Evolutionary conservation across 2,113 vertebrate genomes (phyloP), one percentile per base, ranked within the genome.

Genomic region (Ceyx melanurus): DNA sequence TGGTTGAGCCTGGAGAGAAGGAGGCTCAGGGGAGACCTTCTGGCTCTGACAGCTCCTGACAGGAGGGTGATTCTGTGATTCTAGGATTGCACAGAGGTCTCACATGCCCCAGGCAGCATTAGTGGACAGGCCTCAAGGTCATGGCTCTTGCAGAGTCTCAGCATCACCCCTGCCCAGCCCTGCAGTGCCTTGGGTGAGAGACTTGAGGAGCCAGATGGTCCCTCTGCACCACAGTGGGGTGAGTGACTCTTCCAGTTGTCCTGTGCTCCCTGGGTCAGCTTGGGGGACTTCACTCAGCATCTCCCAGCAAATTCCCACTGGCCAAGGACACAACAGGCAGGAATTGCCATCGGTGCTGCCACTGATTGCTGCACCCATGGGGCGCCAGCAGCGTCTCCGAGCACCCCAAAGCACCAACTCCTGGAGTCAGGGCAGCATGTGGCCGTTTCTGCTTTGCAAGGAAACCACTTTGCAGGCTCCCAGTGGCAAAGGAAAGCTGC

Each of bases 371-470:
- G 62, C 33, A 45, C 20, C 46, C 77, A 3, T 0, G 31, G 3
- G 15, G 14, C 13, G n/a, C 8, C 22, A 40, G 51, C 73, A 56
- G 17, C 0, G 0, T 29, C 68, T 45, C 29, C 2, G 0, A 4
- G 40, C 45, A 18, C 56, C 33, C 56, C 73, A 11, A 45, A 67
- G 13, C 65, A 18, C 6, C 61, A 31, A 1, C 22, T n/a, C 57
- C 22, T 1, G 0, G 15, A n/a, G 65, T 5, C 42, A 60, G 10
- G 40, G 43, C 26, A 53, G 45, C 35, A 68, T 2, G 0, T 50
- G 78, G 21, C 18, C 18, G 1, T 5, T n/a, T n/a, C 48, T 11
- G 2, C 43, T 45, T 87, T 9, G 5, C 31, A 51, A 22, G 28
- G 18, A 12, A 43, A 75, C 22, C 10, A 2, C 15, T 64, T 65